Base-by-base conservation (phyloP, 2,113 vertebrate species). In the Alosa alosa region DNA sequence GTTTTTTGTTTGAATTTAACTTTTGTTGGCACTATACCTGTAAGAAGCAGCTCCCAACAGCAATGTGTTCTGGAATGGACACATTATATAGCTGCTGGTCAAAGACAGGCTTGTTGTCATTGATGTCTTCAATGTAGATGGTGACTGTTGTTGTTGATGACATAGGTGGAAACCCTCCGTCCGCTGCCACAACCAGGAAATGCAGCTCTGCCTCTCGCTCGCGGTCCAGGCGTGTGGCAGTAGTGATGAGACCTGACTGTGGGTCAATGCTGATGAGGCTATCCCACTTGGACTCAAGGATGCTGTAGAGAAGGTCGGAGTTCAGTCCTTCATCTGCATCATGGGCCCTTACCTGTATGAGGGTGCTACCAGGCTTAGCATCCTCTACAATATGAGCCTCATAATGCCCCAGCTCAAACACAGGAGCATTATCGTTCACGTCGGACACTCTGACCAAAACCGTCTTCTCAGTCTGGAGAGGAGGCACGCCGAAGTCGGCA, bases 41-140 rank as follows among this genome's bases (percentile, higher is more conserved):
- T 15, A 98, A 91, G 46, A 97, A 95, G 93, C 96, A 97, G 89
- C 91, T 94, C 45, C 95, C 96, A 0, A 93, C 52, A 0, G 88
- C 82, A 0, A 95, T 83, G 89, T 98, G 97, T 86, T 99, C 97
- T 0, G 87, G 92, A 20, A 97, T 50, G 57, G 93, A 95, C 57
- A 90, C 93, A 0, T 95, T 96, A 91, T 98, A 97, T 75, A 97
- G 93, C 90, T 95, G 95, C 52, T 92, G 95, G 89, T 91, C 86
- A 92, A 99, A 99, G 84, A 96, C 85, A 0, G 97, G 97, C 87
- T 97, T 95, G 55, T 98, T 97, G 94, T 99, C 97, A 36, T 99
- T 99, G 91, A 97, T 92, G 2, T 98, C 97, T 55, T 95, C 94
- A 64, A 99, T 91, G 1, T 88, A 81, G 85, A 97, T 88, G 15